Evolutionary conservation across 1,140 invertebrate genomes (phyloP).

Genomic region (Caenorhabditis remanei): DNA sequence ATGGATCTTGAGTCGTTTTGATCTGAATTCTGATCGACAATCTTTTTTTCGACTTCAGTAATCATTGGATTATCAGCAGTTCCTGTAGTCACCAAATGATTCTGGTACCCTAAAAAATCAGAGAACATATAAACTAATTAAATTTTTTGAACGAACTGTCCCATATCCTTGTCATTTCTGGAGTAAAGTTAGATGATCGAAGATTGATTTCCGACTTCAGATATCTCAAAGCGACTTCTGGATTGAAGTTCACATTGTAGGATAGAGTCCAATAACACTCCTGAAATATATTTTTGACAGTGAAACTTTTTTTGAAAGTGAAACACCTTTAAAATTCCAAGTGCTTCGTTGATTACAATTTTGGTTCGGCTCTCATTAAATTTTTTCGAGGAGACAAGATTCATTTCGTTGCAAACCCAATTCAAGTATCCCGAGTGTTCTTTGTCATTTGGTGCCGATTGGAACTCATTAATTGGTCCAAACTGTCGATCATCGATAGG

Average conservation of each 20-base stretch:
- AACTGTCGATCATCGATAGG: neutral
- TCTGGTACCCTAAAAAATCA: constrained; percentile 43
- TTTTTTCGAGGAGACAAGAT: neutral
- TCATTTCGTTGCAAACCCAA: constrained; percentile 29
- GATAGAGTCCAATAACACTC: constrained; percentile 14
- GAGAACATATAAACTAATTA: no score
- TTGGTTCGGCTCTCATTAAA: neutral
- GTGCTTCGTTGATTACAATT: neutral
- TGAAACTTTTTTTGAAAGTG: neutral
- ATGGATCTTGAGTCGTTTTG: neutral
- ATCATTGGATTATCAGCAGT: constrained; percentile 53
- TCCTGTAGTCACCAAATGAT: neutral
- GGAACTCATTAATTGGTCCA: neutral
- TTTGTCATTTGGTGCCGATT: constrained; percentile 2
- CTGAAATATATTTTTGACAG: neutral
- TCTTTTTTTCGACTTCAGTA: neutral
- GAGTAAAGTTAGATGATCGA: neutral
- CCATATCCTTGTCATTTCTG: constrained; percentile 20
- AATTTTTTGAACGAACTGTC: neutral
- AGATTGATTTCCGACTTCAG: neutral
- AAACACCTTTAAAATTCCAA: neutral
- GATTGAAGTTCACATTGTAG: constrained; percentile 33
- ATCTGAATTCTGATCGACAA: neutral
- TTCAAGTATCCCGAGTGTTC: constrained; percentile 22
- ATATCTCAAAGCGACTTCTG: constrained; percentile 45